Evolutionary conservation across 1,140 invertebrate species (phyloP), one percentile per base, ranked within the genome.

Genomic region (Coptotermes formosanus): DNA sequence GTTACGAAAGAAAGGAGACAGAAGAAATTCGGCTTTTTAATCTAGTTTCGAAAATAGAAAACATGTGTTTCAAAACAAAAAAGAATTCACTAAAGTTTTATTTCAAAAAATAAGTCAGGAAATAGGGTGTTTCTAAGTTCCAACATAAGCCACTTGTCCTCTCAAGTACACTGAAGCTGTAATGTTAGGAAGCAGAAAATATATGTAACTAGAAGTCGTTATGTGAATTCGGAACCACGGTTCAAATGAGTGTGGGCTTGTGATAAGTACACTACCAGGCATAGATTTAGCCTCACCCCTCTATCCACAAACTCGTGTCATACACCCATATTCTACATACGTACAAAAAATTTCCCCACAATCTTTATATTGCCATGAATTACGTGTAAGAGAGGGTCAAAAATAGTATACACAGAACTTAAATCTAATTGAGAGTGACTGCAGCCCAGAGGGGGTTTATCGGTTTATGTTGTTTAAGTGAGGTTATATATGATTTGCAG

Each of bases 331-430:
- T 2, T 38, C 38, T 38, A 38, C 38, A 75, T 75, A 75, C 64
- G 4, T 30, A n/a, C n/a, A 75, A 75, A 64, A 75, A 75, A 75
- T 30, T 11, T 9, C n/a, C 64, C 6, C 25, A 14, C 64, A 75
- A 30, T 75, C 64, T 75, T 75, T 75, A 75, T 75, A 75, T 75
- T 75, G 64, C 64, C 64, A 30, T 75, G 64, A 75, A 75, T n/a
- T 30, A 6, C 0, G 64, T 75, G 0, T 7, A 25, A 30, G 64
- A 30, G 64, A 75, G 64, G 64, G 64, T 75, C n/a, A 75, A 75
- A 75, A 75, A 75, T 30, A 30, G 30, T 75, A 75, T 16, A 75
- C 64, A 30, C 14, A 30, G 64, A 30, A 75, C 2, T 25, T 75
- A 16, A 30, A 75, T 30, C 25, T 75, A 75, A 30, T 75, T 3